Evolutionary conservation across 92 coral and sea anemone species (phyloP), one percentile per base, ranked within the genome.

Genomic region (Anthopleura xanthogrammica): DNA sequence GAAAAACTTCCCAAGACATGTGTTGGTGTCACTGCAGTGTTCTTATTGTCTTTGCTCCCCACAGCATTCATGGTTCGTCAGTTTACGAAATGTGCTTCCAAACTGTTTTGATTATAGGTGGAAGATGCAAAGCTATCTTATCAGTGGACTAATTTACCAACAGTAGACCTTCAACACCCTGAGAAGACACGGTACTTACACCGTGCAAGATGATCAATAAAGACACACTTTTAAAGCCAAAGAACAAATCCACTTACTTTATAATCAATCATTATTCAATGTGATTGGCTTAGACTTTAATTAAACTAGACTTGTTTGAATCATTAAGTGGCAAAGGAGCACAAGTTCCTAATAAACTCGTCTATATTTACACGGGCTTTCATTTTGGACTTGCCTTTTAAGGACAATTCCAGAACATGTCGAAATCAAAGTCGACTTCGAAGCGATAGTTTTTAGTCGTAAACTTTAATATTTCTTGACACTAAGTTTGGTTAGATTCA

Each of bases 1-100:
- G 93, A 87, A 62, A 90, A 90, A 81, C 87, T 90, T 64, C 90
- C 90, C 54, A 85, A 72, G 65, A 79, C 83, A 81, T 81, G 84
- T 66, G 84, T 48, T 68, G 72, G 72, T 79, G 29, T 75, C 56
- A 71, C 56, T 29, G 83, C 39, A 19, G 76, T 52, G 52, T 52
- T 52, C 23, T 70, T 81, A 74, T 72, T 48, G 41, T 60, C 60
- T 55, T 80, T 72, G 83, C 7, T 43, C 5, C 76, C 75, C 75
- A 52, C 74, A 72, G 75, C 70, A 80, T 65, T 42, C 83, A 80
- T 80, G 76, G 75, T 65, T 80, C 75, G 76, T 41, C 60, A 80
- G 60, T 80, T 64, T 80, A 54, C 72, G 29, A 20, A 68, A 36
- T 12, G 75, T 55, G 23, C 75, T 12, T 46, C 42, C 83, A 62